Evolutionary conservation across 2,797 vertebrate genomes (phyloP).

Genomic region (Danio tinwini): DNA sequence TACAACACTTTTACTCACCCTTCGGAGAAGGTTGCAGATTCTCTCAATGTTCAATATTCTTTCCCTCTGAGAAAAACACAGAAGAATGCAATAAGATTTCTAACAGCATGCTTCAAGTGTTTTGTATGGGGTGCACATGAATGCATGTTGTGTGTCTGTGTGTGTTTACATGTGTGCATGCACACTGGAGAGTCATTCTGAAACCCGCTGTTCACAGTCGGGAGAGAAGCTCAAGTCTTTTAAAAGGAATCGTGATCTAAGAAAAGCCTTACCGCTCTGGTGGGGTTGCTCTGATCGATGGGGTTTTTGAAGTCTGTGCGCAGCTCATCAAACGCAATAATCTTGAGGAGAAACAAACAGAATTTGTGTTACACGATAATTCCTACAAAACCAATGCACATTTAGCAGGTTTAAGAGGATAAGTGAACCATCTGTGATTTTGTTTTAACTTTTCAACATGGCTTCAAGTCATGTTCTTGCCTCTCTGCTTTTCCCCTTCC

Average conservation of each 20-base stretch:
- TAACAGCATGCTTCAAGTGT: constrained; percentile 56
- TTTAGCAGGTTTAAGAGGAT: not conserved
- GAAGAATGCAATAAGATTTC: constrained; percentile 44
- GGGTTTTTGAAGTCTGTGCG: constrained; percentile 95
- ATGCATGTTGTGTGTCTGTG: constrained; percentile 30
- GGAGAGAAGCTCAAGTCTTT: constrained; percentile 31
- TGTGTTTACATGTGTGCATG: constrained; percentile 34
- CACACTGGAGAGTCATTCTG: constrained; percentile 32
- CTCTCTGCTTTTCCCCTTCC: constrained; percentile 21
- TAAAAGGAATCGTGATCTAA: constrained; percentile 30
- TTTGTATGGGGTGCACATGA: not conserved
- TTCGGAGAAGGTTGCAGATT: constrained; percentile 92
- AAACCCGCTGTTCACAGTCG: constrained; percentile 21
- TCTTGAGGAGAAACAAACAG: constrained; percentile 72
- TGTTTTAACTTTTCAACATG: not conserved
- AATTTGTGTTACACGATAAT: constrained; percentile 11
- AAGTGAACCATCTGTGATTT: not conserved
- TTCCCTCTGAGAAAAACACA: constrained; percentile 81
- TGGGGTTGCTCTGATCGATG: constrained; percentile 95
- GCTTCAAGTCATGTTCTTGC: constrained; percentile 12
- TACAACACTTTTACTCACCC: constrained; percentile 78
- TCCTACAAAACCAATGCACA: not conserved
- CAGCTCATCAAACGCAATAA: constrained; percentile 94
- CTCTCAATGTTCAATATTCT: constrained; percentile 93
- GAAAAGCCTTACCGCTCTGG: constrained; percentile 86